Percentiles rank a stretch among this genome's conserved stretches.
Conservation (phyloP, 2,888 invertebrate species). For the Harpalus rufipes region DNA sequence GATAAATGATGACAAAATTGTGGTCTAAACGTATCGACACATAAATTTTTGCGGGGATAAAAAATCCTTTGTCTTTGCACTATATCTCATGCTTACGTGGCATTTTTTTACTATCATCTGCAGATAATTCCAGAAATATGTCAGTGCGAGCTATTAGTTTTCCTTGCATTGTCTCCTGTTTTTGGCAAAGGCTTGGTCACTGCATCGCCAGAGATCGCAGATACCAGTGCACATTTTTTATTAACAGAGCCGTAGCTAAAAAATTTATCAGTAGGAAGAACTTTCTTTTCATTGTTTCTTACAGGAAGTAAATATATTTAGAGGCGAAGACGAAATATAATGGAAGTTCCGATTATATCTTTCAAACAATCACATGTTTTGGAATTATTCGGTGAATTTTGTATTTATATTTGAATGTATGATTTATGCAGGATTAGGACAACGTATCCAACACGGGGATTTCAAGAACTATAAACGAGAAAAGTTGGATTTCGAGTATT, state of each 20-base stretch:
- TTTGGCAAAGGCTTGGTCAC: constrained; percentile 48
- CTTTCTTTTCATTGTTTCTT: neutral
- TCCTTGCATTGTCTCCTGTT: constrained; percentile 62
- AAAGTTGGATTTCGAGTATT: too few relatives aligned
- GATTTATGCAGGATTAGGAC: too few relatives aligned
- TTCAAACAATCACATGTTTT: neutral
- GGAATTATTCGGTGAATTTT: neutral
- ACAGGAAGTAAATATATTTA: neutral
- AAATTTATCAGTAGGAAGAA: constrained; percentile 1
- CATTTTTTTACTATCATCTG: constrained; percentile 63
- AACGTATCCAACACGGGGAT: too few relatives aligned
- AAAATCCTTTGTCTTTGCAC: constrained; percentile 61
- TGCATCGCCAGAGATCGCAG: constrained; percentile 23
- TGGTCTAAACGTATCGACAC: constrained; percentile 47
- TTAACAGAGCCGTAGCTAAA: constrained; percentile 19
- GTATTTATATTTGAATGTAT: too few relatives aligned
- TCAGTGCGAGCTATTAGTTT: constrained; percentile 59
- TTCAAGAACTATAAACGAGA: too few relatives aligned
- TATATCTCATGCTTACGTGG: constrained; percentile 63
- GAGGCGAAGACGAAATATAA: neutral
- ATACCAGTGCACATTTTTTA: constrained; percentile 36
- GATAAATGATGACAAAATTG: constrained; percentile 37
- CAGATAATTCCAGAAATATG: constrained; percentile 64
- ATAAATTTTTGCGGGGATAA: constrained; percentile 53
- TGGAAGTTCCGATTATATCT: neutral